These are phyloP conservation scores for Eriocheir sinensis DNA, from an alignment of 1,140 invertebrate genomes.

Conservation along the genomic window DNA sequence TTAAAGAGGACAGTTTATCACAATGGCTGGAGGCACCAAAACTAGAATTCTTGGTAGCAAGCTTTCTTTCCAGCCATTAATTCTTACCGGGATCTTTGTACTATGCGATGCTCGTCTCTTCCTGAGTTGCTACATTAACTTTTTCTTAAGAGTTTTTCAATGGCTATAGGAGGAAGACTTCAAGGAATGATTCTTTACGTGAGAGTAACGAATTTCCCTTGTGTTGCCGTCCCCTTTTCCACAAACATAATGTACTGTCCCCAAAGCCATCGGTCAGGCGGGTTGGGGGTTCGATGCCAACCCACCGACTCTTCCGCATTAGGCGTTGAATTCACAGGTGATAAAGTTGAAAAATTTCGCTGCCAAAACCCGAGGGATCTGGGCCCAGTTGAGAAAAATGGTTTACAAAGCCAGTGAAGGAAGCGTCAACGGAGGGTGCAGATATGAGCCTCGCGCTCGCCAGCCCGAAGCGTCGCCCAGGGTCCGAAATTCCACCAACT, in stretches of 20 bases:
- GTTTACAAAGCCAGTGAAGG: not conserved
- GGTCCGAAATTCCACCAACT: constrained; percentile 3
- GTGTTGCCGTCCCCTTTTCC: not conserved
- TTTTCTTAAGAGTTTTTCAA: no score
- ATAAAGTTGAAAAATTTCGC: constrained; percentile 37
- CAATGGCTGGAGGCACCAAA: not conserved
- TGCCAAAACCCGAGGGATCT: not conserved
- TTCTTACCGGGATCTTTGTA: not conserved
- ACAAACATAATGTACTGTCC: not conserved
- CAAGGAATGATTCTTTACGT: not conserved
- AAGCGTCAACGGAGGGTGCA: not conserved
- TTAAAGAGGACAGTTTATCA: not conserved
- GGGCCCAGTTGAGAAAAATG: not conserved
- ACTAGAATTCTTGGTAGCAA: not conserved
- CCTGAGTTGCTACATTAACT: not conserved
- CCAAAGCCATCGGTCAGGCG: constrained; percentile 19
- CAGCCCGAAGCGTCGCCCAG: not conserved
- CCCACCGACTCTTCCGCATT: not conserved
- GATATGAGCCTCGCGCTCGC: not conserved
- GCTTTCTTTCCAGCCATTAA: not conserved
- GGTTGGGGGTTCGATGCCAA: constrained; percentile 1
- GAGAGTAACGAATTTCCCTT: not conserved
- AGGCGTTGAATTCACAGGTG: constrained; percentile 39
- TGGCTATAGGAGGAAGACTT: not conserved
- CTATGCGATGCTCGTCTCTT: not conserved